These are phyloP conservation scores for Phrynosoma platyrhinos DNA, from an alignment of 2,113 vertebrate genomes.

Conservation along the genomic window DNA sequence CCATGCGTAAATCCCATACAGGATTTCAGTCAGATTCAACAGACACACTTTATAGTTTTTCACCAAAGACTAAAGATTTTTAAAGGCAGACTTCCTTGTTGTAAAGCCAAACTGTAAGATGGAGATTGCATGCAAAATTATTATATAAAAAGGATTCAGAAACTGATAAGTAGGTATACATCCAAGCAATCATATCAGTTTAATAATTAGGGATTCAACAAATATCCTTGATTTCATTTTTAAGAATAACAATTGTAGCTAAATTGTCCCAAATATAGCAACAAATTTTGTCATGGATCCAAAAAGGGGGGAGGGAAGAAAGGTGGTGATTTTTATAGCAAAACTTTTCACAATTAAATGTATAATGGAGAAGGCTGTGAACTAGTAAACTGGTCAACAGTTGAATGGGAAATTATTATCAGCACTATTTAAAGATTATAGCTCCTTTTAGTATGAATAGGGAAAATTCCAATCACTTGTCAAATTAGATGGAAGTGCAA, in stretches of 20 bases:
- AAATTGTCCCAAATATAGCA: background rate
- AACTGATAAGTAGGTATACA: slow-evolving; percentile 35
- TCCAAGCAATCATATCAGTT: slow-evolving; percentile 2
- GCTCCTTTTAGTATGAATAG: background rate
- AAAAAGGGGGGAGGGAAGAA: background rate
- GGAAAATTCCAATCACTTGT: background rate
- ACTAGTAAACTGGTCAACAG: background rate
- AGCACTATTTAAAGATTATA: background rate
- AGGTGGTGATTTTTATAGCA: background rate
- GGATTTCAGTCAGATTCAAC: background rate
- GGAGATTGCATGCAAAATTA: slow-evolving; percentile 18
- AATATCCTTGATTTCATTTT: background rate
- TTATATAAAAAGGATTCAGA: background rate
- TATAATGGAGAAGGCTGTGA: background rate
- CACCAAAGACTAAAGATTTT: slow-evolving; percentile 31
- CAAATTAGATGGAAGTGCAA: background rate
- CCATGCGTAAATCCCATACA: too few species aligned
- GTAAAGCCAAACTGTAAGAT: background rate
- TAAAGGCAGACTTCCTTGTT: slow-evolving; percentile 32
- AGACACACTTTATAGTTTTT: slow-evolving; percentile 43
- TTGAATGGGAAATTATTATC: background rate
- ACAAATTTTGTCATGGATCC: background rate
- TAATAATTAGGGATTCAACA: background rate
- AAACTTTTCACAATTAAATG: background rate
- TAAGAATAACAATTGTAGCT: background rate